These are phyloP conservation scores for Melinaea marsaeus DNA, from an alignment of 2,888 invertebrate genomes.

Conservation along the genomic window DNA sequence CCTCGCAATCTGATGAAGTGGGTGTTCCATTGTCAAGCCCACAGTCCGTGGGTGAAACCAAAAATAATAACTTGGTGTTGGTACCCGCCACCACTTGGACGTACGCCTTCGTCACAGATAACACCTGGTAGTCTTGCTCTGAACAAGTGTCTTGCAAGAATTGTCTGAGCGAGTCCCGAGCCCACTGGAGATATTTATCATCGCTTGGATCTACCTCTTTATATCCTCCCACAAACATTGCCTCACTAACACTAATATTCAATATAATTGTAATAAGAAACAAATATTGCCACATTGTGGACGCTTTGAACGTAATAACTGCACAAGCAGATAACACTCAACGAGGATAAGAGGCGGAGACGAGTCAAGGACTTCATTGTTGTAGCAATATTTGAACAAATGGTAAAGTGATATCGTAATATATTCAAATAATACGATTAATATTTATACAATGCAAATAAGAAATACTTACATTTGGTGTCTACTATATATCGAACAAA, in stretches of 20 bases:
- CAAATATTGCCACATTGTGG: neutral
- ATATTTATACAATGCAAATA: no score
- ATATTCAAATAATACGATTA: no score
- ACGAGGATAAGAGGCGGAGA: no score
- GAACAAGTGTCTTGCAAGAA: neutral
- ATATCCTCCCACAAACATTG: neutral
- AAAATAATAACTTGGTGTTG: neutral
- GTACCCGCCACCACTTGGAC: neutral
- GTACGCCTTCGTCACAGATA: neutral
- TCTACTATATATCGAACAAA: no score
- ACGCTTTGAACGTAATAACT: no score
- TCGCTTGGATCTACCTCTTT: neutral
- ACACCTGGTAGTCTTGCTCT: neutral
- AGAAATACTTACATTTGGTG: no score
- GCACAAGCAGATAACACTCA: no score
- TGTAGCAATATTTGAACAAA: slow-evolving; percentile 5
- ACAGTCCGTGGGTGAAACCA: neutral
- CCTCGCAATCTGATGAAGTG: no score
- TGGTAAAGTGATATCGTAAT: slow-evolving; percentile 32
- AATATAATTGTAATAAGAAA: neutral
- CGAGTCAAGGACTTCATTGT: neutral
- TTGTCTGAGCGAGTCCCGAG: neutral
- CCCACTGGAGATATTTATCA: neutral
- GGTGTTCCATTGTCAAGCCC: no score
- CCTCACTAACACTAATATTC: slow-evolving; percentile 17